These are phyloP conservation scores for Pegoplata infirma DNA, from an alignment of 2,888 invertebrate species.

Conservation along the genomic window DNA sequence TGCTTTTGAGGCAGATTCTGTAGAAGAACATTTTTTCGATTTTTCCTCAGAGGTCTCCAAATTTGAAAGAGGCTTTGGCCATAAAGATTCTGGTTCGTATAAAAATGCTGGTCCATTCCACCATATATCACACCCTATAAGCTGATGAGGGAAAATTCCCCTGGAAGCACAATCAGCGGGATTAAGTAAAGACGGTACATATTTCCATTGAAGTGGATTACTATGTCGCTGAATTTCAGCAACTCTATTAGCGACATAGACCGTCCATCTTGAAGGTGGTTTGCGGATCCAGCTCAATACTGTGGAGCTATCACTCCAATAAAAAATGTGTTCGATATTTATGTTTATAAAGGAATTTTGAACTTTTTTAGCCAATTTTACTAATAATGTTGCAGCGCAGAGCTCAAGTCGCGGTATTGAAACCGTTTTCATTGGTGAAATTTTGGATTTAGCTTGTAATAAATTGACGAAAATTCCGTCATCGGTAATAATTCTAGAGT, in stretches of 20 bases:
- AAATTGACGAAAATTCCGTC: too few relatives aligned
- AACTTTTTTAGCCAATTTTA: too few relatives aligned
- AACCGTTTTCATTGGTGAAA: slow-evolving; percentile 18
- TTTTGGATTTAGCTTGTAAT: too few relatives aligned
- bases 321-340: slow-evolving; percentile 17
- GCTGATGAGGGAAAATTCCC: background rate
- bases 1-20: too few relatives aligned
- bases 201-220: background rate
- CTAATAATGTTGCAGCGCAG: slow-evolving; percentile 1
- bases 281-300: too few relatives aligned
- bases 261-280: too few relatives aligned
- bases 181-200: background rate
- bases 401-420: slow-evolving; percentile 22
- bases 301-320: slow-evolving; percentile 44
- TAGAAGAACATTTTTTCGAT: background rate
- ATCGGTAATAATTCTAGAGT: too few relatives aligned
- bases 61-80: background rate
- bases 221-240: background rate
- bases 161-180: background rate
- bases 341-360: too few relatives aligned
- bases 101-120: background rate
- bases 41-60: background rate
- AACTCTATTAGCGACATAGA: too few relatives aligned
- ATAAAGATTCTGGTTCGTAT: background rate
- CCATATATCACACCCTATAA: background rate